A percentile compares a stretch with the other conserved stretches of the same genome.
Conservation (phyloP, 1,140 invertebrate genomes). For the Manduca sexta region DNA sequence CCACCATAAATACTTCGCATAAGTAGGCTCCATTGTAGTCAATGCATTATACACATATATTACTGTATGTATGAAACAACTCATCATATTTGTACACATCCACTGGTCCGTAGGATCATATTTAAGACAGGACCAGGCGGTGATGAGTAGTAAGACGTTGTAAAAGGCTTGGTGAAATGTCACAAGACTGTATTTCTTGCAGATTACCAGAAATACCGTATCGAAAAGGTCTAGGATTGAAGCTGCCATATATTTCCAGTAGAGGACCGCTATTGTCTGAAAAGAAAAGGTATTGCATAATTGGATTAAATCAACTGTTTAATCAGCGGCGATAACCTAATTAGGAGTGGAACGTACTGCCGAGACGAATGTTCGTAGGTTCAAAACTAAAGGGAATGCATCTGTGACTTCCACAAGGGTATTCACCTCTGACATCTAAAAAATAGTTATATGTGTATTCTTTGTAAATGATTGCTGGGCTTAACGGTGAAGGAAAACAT, state of each 20-base stretch:
- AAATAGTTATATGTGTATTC: too few species aligned
- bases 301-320: too few species aligned
- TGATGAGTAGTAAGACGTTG: slow-evolving; percentile 92
- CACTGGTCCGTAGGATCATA: slow-evolving; percentile 70
- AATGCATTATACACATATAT: slow-evolving; percentile 95
- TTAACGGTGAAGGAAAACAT: too few species aligned
- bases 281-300: slow-evolving; percentile 15
- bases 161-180: slow-evolving; percentile 94
- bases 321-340: too few species aligned
- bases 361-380: too few species aligned
- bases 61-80: slow-evolving; percentile 91
- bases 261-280: slow-evolving; percentile 29
- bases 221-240: slow-evolving; percentile 71
- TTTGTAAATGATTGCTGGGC: too few species aligned
- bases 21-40: slow-evolving; percentile 88
- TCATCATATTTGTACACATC: slow-evolving; percentile 92
- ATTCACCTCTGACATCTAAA: too few species aligned
- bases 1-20: slow-evolving; percentile 94
- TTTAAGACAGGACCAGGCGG: slow-evolving; percentile 87
- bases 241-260: slow-evolving; percentile 36
- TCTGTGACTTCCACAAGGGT: too few species aligned
- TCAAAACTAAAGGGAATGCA: too few species aligned
- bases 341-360: too few species aligned
- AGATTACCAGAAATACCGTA: slow-evolving; percentile 90
- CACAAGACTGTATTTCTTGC: slow-evolving; percentile 93